Base-by-base conservation (phyloP, 1,140 invertebrate genomes). In the Neodiprion pinetum region DNA sequence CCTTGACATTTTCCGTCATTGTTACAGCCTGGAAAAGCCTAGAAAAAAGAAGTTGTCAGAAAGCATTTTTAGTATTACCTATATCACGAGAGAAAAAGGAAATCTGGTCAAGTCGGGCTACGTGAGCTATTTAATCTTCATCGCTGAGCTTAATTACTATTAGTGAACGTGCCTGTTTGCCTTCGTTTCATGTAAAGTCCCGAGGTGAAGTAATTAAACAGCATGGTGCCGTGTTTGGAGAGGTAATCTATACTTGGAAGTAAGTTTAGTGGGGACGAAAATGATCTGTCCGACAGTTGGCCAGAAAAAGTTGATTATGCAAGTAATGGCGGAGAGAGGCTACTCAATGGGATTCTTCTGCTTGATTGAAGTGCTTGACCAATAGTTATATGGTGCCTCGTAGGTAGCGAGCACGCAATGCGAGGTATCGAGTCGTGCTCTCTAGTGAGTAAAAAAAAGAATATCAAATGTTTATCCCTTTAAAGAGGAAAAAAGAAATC, bases 301-400 rank as follows among this genome's bases (percentile, higher is more conserved):
- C n/a, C n/a, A 61, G 53, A 61, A 61, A 17, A 61, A 61, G 53
- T 61, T 61, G 53, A 61, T 61, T 61, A 61, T 61, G 53, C 53
- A 61, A 61, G 53, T 61, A 61, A 17, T 61, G 53, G 53, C 53
- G 53, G 53, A 61, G 53, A 12, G n/a, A 17, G 11, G 53, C 11
- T 14, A 61, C 53, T 14, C 17, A 9, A 61, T 40, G 28, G 28
- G 28, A 61, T 17, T 14, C n/a, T 9, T 61, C 53, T 61, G 53
- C 53, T 14, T 61, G 53, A 61, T 61, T 61, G 11, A 12, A 61
- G 53, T 17, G 8, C 53, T 61, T 61, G 53, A 61, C 53, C n/a
- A 61, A 61, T 61, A 17, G n/a, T 61, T 61, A 61, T 40, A 40
- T 17, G n/a, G 3, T 5, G 53, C 53, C 11, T 61, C n/a, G 53